Evolutionary conservation across 2,113 vertebrate genomes (phyloP).

Genomic region (Oreochromis tanganicae): DNA sequence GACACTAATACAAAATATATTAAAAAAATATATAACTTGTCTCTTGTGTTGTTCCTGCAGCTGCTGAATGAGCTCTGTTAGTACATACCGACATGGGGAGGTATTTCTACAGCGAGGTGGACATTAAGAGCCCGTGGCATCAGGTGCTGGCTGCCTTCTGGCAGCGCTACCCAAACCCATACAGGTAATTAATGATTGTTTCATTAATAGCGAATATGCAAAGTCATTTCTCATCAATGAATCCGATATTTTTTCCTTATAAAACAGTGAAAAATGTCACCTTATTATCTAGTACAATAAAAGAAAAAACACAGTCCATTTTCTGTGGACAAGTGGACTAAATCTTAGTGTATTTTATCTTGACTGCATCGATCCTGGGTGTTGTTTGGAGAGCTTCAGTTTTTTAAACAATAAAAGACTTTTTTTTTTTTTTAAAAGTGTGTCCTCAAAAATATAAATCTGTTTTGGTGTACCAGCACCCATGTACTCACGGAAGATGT

Average conservation of each 20-base stretch:
- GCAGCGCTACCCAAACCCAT: slow-evolving; percentile 30
- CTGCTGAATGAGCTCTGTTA: neutral
- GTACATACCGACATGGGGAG: neutral
- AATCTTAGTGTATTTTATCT: neutral
- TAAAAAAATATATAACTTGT: fast-evolving
- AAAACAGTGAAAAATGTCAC: neutral
- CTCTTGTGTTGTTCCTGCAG: neutral
- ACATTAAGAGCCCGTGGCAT: slow-evolving; percentile 18
- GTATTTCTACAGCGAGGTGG: slow-evolving; percentile 18
- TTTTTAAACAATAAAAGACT: neutral
- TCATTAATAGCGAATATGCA: neutral
- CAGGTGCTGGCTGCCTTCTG: slow-evolving; percentile 27
- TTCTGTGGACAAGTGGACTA: neutral
- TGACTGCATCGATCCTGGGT: neutral
- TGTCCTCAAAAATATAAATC: neutral
- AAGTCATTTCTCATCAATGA: neutral
- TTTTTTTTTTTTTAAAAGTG: no score
- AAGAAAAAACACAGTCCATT: neutral
- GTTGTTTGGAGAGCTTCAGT: neutral
- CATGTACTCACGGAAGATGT: slow-evolving; percentile 46
- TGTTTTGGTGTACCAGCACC: neutral
- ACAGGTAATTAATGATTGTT: neutral
- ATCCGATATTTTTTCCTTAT: neutral
- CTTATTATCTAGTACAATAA: neutral
- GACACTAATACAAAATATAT: neutral